A percentile compares a stretch with the other conserved stretches of the same genome.
Evolutionary conservation across 2,113 vertebrate species (phyloP).

Genomic region (Scophthalmus maximus): DNA sequence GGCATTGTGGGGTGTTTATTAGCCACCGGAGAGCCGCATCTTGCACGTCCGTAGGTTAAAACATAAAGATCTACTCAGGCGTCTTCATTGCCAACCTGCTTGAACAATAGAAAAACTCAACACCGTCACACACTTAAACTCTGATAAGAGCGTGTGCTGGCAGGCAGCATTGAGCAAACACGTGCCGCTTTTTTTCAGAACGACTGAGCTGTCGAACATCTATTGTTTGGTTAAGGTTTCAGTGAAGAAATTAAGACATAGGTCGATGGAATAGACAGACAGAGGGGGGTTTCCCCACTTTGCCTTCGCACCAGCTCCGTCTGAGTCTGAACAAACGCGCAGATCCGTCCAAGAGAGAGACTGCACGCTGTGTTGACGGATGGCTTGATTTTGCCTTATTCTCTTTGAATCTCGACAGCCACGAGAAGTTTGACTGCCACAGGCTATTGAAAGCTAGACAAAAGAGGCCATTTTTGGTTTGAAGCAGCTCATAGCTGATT

Average conservation of each 20-base stretch:
- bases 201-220: conserved; percentile 74
- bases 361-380: conserved; percentile 20
- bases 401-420: conserved; percentile 33
- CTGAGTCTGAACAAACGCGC: conserved; percentile 40
- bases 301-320: conserved; percentile 44
- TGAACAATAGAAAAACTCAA: conserved; percentile 27
- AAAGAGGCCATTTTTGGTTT: neutral
- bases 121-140: conserved; percentile 25
- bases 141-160: conserved; percentile 58
- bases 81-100: conserved; percentile 20
- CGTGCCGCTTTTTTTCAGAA: conserved; percentile 61
- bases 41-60: neutral
- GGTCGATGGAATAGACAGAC: conserved; percentile 44
- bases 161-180: conserved; percentile 73
- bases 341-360: conserved; percentile 34
- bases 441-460: neutral
- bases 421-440: neutral
- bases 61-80: neutral
- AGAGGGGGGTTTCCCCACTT: conserved; percentile 71
- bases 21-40: neutral
- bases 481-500: neutral
- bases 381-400: conserved; percentile 9
- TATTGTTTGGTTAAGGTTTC: conserved; percentile 76
- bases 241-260: conserved; percentile 66
- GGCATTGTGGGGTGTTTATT: neutral